These are phyloP conservation scores for Moxostoma hubbsi DNA, from an alignment of 2,797 vertebrate species.

Conservation along the genomic window DNA sequence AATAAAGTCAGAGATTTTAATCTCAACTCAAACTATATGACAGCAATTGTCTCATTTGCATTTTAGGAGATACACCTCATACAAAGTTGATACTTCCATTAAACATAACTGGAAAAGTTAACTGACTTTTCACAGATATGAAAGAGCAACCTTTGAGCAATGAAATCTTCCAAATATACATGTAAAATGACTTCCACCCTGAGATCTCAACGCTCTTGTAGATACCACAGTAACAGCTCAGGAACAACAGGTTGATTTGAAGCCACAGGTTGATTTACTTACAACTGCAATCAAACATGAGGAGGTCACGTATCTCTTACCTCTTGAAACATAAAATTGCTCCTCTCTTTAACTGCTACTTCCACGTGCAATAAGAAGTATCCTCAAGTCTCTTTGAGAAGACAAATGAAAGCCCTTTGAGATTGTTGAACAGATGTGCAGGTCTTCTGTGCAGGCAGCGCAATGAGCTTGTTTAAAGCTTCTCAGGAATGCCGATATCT, in stretches of 20 bases:
- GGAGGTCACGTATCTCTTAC: constrained; percentile 63
- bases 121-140: neutral
- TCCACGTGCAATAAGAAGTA: neutral
- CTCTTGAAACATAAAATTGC: constrained; percentile 30
- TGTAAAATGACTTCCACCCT: neutral
- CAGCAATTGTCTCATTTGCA: neutral
- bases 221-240: neutral
- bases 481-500: constrained; percentile 73
- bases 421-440: neutral
- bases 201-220: neutral
- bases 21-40: neutral
- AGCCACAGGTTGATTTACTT: constrained; percentile 26
- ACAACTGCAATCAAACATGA: neutral
- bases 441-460: constrained; percentile 58
- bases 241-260: constrained; percentile 58
- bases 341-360: neutral
- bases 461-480: constrained; percentile 44
- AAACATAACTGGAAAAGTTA: neutral
- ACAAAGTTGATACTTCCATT: neutral
- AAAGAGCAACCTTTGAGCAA: neutral
- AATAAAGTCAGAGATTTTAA: neutral
- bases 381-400: constrained; percentile 28
- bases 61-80: neutral
- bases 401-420: constrained; percentile 5
- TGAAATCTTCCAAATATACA: neutral